A percentile compares a stretch with the other conserved stretches of the same genome.
These are phyloP conservation scores for Girardinichthys multiradiatus DNA, from an alignment of 2,113 vertebrate genomes.

Conservation along the genomic window DNA sequence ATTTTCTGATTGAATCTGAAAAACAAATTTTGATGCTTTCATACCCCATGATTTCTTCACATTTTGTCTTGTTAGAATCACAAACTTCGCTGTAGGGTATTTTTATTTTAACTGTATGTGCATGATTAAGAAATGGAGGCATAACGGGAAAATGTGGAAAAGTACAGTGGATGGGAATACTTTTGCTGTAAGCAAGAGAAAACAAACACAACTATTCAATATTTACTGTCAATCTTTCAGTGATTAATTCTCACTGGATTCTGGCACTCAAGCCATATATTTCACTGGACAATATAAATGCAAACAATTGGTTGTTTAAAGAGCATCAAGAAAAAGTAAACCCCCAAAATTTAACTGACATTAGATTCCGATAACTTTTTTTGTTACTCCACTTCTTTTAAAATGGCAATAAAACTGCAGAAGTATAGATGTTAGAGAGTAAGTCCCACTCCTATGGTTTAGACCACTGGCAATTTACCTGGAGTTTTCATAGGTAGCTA, in stretches of 20 bases:
- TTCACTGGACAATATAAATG: slow-evolving; percentile 9
- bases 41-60: neutral
- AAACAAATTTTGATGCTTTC: neutral
- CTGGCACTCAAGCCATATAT: slow-evolving; percentile 9
- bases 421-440: slow-evolving; percentile 3
- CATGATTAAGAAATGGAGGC: too few relatives aligned
- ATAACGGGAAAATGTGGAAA: too few relatives aligned
- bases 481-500: slow-evolving; percentile 6
- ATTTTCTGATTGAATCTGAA: neutral
- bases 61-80: too few relatives aligned
- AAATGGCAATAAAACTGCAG: slow-evolving; percentile 5
- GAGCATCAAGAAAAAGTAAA: slow-evolving; percentile 36
- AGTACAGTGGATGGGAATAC: too few relatives aligned
- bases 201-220: too few relatives aligned
- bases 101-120: too few relatives aligned
- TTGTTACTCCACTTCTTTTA: neutral
- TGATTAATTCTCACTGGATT: slow-evolving; percentile 18
- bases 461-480: neutral
- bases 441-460: neutral
- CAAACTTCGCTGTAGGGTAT: too few relatives aligned
- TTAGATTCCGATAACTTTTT: slow-evolving; percentile 1
- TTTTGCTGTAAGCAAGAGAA: too few relatives aligned
- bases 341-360: slow-evolving; percentile 20
- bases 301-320: slow-evolving; percentile 34
- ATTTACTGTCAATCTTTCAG: neutral